Conservation (phyloP, 2,797 vertebrate genomes). For the Platyrinchus mystaceus region DNA sequence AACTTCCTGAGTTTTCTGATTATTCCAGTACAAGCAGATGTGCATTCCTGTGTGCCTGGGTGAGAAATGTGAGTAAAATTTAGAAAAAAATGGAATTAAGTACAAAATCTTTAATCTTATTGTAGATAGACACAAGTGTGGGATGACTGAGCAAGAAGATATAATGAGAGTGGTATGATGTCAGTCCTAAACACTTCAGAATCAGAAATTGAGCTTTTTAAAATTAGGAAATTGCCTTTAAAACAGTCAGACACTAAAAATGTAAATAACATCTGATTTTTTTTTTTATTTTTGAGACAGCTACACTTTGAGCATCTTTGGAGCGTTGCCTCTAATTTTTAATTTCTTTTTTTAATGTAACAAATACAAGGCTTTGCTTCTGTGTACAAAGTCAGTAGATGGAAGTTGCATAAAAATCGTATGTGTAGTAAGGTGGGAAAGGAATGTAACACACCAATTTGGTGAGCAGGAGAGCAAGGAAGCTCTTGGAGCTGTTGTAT, state of each 20-base stretch:
- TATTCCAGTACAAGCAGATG: background rate
- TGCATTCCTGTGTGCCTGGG: background rate
- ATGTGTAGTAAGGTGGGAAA: background rate
- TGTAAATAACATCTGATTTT: background rate
- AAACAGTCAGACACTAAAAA: background rate
- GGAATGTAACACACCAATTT: background rate
- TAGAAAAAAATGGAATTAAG: background rate
- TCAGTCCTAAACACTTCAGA: background rate
- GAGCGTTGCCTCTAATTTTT: background rate
- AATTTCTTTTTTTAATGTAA: background rate
- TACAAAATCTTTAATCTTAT: background rate
- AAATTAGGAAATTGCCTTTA: background rate
- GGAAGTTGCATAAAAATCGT: background rate
- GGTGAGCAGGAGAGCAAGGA: background rate
- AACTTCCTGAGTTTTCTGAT: background rate
- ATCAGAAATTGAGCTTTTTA: background rate
- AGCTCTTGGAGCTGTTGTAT: background rate
- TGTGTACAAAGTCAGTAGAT: background rate
- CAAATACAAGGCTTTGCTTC: background rate
- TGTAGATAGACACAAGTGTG: background rate
- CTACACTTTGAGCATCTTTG: background rate
- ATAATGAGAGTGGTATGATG: background rate
- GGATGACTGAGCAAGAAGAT: background rate
- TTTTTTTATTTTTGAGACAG: background rate
- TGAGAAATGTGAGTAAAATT: background rate